Percentiles rank a stretch among this genome's conserved stretches.
phyloP scores from a whole-genome alignment of 2,113 vertebrate genomes.

The Echinops telfairi region DNA sequence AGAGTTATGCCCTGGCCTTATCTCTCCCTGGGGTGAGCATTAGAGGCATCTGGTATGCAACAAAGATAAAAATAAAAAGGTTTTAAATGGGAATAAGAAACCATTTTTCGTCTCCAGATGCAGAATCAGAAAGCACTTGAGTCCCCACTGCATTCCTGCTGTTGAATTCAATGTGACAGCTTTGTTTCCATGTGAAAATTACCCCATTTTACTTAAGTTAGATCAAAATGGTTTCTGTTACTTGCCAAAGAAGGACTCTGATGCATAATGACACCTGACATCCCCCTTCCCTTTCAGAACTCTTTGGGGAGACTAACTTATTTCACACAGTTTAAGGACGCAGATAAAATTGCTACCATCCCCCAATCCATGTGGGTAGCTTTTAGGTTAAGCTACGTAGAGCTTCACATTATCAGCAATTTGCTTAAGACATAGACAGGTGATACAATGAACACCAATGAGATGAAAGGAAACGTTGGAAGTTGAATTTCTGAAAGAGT shows the following conservation, averaged over 20 bases:
- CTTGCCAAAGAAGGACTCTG: not conserved
- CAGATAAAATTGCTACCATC: not conserved
- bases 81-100: not conserved
- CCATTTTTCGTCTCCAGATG: not conserved
- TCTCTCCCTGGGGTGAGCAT: not conserved
- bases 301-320: constrained; percentile 13
- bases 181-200: constrained; percentile 52
- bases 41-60: not conserved
- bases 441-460: not conserved
- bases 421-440: not conserved
- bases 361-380: not conserved
- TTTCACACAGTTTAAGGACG: not conserved
- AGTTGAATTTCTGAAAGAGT: not conserved
- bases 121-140: not conserved
- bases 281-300: not conserved
- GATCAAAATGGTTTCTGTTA: constrained; percentile 27
- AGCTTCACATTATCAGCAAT: not conserved
- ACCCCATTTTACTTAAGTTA: constrained; percentile 22
- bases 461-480: not conserved
- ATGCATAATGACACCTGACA: not conserved
- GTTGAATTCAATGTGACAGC: not conserved
- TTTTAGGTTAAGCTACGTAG: not conserved
- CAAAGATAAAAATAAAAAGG: not conserved
- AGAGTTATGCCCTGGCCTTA: not conserved
- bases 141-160: not conserved